Evolutionary conservation across 2,888 invertebrate species (phyloP).

Genomic region (Melieria picta): DNA sequence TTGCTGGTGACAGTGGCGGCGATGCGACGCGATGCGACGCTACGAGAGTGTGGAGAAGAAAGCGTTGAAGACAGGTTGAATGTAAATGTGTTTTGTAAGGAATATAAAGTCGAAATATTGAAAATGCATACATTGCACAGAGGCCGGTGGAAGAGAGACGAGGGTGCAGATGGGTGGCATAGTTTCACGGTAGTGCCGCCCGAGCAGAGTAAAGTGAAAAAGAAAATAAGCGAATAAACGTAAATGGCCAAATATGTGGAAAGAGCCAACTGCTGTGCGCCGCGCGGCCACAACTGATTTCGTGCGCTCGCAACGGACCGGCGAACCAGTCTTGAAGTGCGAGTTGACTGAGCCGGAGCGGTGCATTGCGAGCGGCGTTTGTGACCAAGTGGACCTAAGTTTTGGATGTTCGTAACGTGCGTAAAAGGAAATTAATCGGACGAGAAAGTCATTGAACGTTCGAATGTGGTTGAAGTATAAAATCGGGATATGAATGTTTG

Average conservation of each 20-base stretch:
- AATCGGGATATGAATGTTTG: no score
- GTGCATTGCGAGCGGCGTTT: conserved; percentile 22
- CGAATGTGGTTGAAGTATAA: no score
- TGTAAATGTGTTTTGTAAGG: no score
- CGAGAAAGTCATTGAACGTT: no score
- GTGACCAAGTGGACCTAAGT: not conserved
- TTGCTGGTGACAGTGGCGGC: not conserved
- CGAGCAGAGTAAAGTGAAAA: not conserved
- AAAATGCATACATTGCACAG: no score
- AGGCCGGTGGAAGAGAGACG: conserved; percentile 10
- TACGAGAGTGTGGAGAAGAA: conserved; percentile 47
- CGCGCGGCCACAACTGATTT: conserved; percentile 37
- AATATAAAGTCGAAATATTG: no score
- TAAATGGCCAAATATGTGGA: not conserved
- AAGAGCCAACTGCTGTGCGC: conserved; percentile 5
- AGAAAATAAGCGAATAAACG: conserved; percentile 1
- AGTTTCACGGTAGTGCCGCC: no score
- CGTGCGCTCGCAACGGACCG: conserved; percentile 41
- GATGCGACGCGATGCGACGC: not conserved
- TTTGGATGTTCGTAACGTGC: conserved; percentile 3
- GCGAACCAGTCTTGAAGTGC: conserved; percentile 43
- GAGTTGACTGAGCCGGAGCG: conserved; percentile 30
- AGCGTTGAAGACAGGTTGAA: conserved; percentile 52
- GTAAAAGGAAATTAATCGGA: conserved; percentile 4
- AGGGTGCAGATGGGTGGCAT: not conserved